Evolutionary conservation across 2,797 vertebrate genomes (phyloP).

Genomic region (Antennarius maculatus): DNA sequence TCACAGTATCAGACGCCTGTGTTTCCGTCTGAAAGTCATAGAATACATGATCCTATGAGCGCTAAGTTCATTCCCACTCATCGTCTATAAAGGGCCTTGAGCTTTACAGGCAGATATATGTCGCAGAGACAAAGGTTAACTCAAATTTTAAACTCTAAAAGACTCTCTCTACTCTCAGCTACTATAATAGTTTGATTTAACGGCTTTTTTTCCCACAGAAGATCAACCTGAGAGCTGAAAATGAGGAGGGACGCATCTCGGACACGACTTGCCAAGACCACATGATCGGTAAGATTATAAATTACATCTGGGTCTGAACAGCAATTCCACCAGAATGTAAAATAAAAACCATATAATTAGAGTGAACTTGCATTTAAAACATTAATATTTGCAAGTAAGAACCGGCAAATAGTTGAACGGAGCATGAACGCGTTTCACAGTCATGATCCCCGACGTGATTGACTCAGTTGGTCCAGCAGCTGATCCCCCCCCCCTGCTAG

Average conservation of each 20-base stretch:
- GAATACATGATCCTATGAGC: not conserved
- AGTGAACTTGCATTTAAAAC: not conserved
- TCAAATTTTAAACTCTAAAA: not conserved
- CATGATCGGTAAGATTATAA: constrained; percentile 83
- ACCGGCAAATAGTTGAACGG: constrained; percentile 40
- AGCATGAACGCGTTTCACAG: constrained; percentile 55
- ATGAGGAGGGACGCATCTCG: constrained; percentile 78
- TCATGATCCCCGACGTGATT: constrained; percentile 55
- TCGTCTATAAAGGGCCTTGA: constrained; percentile 5
- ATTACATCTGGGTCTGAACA: not conserved
- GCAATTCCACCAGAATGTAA: not conserved
- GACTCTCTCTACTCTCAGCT: not conserved
- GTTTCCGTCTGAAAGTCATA: constrained; percentile 10
- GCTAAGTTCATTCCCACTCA: not conserved
- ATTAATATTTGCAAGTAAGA: constrained; percentile 38
- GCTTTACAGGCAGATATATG: not conserved
- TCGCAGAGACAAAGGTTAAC: not conserved
- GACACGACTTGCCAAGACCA: constrained; percentile 87
- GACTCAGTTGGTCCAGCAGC: constrained; percentile 48
- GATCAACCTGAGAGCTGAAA: constrained; percentile 77
- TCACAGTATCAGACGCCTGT: constrained; percentile 1
- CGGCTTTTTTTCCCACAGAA: constrained; percentile 81
- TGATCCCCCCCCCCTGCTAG: constrained; percentile 35
- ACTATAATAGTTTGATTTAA: constrained; percentile 62
- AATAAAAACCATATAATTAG: no score